Base-by-base conservation (phyloP, 2,797 vertebrate genomes). In the Coccyzus lansbergi region DNA sequence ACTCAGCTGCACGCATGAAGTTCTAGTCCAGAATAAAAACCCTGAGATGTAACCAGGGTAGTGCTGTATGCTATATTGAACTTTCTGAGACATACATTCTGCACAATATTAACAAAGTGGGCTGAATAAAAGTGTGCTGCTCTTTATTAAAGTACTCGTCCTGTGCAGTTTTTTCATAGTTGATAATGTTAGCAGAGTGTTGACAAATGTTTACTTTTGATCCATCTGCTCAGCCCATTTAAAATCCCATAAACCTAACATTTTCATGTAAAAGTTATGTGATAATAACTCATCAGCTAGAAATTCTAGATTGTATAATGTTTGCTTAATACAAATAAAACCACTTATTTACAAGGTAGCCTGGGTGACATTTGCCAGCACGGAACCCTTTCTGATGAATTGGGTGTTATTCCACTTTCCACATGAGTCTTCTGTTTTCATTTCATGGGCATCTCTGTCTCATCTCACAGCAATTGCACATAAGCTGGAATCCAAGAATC, bases 251-350 rank as follows among this genome's bases (percentile, higher is more conserved):
- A 40, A 49, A 94, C 53, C 6, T 58, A 58, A 83, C 87, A 40
- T 83, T 76, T 79, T 53, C 20, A 10, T 64, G 31, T 42, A 21
- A 64, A 21, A 53, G 15, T 58, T 52, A 5, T 14, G 9, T 79
- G 64, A 65, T 59, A 94, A n/a, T 68, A 94, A 78, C 17, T 95
- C 14, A n/a, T 29, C n/a, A 48, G 29, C n/a, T 63, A 59, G 38
- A 75, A 89, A 51, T 4, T 77, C 33, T 60, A 25, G 8, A 19
- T 59, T 58, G 46, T 67, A 20, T 56, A 4, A 53, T 91, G 18
- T 85, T 94, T 89, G n/a, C 65, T 56, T 83, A 55, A 52, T 62
- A 55, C n/a, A 85, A 78, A 69, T 64, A 88, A 90, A 69, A 26
- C 34, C n/a, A n/a, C 71, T 88, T 90, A 34, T 89, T 93, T 80